These are phyloP conservation scores for Ciconia boyciana DNA, from an alignment of 2,113 vertebrate species.

Conservation along the genomic window DNA sequence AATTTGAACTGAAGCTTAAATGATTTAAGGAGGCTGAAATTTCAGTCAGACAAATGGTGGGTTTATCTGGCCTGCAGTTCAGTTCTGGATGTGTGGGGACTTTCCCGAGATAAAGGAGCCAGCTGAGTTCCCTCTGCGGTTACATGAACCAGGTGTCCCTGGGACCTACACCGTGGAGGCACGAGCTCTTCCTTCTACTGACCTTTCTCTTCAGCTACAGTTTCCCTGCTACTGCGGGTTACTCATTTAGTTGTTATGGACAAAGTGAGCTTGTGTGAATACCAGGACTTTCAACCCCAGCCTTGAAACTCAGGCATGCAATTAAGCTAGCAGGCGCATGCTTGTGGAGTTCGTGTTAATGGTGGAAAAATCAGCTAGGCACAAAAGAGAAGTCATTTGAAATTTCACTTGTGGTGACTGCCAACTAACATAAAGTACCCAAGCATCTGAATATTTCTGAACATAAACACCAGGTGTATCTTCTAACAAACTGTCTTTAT, in stretches of 20 bases:
- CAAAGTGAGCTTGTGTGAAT: background rate
- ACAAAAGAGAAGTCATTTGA: background rate
- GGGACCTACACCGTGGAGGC: background rate
- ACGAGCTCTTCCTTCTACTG: background rate
- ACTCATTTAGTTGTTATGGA: background rate
- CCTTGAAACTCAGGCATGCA: background rate
- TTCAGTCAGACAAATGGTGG: conserved; percentile 1
- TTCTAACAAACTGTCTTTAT: background rate
- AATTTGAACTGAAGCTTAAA: background rate
- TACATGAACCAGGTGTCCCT: background rate
- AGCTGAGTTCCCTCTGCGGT: background rate
- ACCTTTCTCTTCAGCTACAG: background rate
- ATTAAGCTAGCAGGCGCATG: background rate
- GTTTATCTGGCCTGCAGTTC: background rate
- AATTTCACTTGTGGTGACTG: background rate
- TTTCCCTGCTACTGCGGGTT: background rate
- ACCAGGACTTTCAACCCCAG: background rate
- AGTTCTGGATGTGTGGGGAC: background rate
- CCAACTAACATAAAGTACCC: background rate
- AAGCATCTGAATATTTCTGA: background rate
- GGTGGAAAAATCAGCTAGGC: background rate
- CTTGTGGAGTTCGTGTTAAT: background rate
- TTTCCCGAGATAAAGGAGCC: background rate
- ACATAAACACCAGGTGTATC: background rate
- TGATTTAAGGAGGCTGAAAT: conserved; percentile 5